Evolutionary conservation across 2,888 invertebrate genomes (phyloP).

Genomic region (Meganola albula): DNA sequence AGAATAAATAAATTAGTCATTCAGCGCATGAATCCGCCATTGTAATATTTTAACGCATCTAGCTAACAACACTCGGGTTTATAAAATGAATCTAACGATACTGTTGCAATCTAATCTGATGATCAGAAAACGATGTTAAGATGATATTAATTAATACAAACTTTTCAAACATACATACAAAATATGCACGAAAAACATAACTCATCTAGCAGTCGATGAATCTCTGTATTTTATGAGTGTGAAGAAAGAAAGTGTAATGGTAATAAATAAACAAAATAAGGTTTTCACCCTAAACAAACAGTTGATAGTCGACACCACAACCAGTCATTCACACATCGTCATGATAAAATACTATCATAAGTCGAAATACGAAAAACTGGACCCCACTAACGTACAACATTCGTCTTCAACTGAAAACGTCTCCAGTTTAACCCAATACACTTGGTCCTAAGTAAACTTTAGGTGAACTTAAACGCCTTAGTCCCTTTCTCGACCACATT

Average conservation of each 20-base stretch:
- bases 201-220: too few relatives aligned
- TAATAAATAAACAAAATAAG: conserved; percentile 28
- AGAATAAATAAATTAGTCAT: too few relatives aligned
- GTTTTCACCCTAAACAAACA: conserved; percentile 36
- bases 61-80: too few relatives aligned
- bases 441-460: conserved; percentile 75
- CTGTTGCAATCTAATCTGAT: too few relatives aligned
- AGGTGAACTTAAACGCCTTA: conserved; percentile 68
- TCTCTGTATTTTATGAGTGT: too few relatives aligned
- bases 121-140: too few relatives aligned
- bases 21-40: too few relatives aligned
- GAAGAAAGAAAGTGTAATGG: too few relatives aligned
- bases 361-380: conserved; percentile 66
- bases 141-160: too few relatives aligned
- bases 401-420: conserved; percentile 68
- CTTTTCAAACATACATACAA: too few relatives aligned
- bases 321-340: conserved; percentile 43
- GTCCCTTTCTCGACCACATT: conserved; percentile 75
- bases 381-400: conserved; percentile 66
- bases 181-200: conserved; percentile 19
- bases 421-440: conserved; percentile 73
- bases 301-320: conserved; percentile 29
- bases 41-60: too few relatives aligned
- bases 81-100: too few relatives aligned
- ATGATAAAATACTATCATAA: conserved; percentile 68